phyloP scores from a whole-genome alignment of 2,888 invertebrate species.

The Branchinecta sandiegonensis region DNA sequence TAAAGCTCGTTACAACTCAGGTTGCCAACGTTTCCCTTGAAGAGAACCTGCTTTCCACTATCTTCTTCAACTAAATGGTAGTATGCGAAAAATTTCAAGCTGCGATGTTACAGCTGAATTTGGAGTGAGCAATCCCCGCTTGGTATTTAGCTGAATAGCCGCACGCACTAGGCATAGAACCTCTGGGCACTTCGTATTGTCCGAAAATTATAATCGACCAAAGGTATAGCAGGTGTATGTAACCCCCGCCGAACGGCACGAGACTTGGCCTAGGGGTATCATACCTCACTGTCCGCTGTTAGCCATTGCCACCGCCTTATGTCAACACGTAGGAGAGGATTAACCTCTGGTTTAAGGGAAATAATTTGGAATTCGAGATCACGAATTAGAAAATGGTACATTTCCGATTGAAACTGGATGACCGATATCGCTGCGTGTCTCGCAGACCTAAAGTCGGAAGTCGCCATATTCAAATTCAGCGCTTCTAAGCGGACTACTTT shows the following conservation, averaged over 20 bases:
- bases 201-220: neutral
- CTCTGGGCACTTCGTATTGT: conserved; percentile 4
- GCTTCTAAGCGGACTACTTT: too few relatives aligned
- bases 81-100: too few relatives aligned
- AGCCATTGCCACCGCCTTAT: neutral
- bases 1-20: too few relatives aligned
- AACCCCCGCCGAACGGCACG: conserved; percentile 11
- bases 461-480: too few relatives aligned
- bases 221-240: conserved; percentile 8
- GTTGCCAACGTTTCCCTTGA: too few relatives aligned
- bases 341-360: neutral
- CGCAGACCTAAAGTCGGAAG: too few relatives aligned
- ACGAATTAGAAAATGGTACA: neutral
- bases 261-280: conserved; percentile 6
- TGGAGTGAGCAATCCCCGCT: too few relatives aligned
- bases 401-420: neutral
- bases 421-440: too few relatives aligned
- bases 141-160: neutral
- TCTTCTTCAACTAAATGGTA: too few relatives aligned
- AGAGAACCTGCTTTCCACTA: too few relatives aligned
- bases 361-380: neutral
- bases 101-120: too few relatives aligned
- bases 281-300: neutral
- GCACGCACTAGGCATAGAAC: neutral
- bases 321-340: conserved; percentile 14